Base-by-base conservation (phyloP, 2,888 invertebrate species). In the Dynastes hyllus region DNA sequence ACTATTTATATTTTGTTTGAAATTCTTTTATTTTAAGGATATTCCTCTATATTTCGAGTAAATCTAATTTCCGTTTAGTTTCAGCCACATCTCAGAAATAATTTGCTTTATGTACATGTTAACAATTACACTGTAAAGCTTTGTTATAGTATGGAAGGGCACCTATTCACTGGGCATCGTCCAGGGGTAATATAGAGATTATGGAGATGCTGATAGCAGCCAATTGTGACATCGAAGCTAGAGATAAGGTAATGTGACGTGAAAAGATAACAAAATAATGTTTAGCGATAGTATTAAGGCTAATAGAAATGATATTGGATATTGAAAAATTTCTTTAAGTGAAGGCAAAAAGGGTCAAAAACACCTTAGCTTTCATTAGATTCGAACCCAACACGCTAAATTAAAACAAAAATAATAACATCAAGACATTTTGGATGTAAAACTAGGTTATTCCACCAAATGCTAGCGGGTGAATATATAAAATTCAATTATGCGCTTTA, bases 131-230 rank as follows among this genome's bases (percentile, higher is more conserved):
- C 40, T 75, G 50, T 75, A 32, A 75, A 75, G 73, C 73, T 75
- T 75, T 75, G 73, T 87, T 87, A 0, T 89, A 94, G 94, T 94
- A 94, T 86, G 94, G 94, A 27, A 88, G 94, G 78, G 93, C 94
- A 8, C 94, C 94, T 11, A 93, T 94, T 82, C 94, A 94, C 86
- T 94, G 94, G 94, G 94, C 94, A 11, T 93, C 94, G 0, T 94
- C 94, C 71, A 89, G 93, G 79, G 94, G 94, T 61, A 94, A 93
- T 86, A 92, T 93, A 27, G 94, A 94, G 83, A 93, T 94, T 78
- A 93, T 94, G 88, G 92, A 93, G 83, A 90, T 94, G 90, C 90
- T 94, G 79, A 92, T 94, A 78, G 91, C 92, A n/a, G 93, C 93
- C 16, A 93, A 93, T 84, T 94, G 94, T 85, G 94, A 94, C 85